Base-by-base conservation (phyloP, 2,888 invertebrate species). In the Pseudococcus jackbeardsleyi region DNA sequence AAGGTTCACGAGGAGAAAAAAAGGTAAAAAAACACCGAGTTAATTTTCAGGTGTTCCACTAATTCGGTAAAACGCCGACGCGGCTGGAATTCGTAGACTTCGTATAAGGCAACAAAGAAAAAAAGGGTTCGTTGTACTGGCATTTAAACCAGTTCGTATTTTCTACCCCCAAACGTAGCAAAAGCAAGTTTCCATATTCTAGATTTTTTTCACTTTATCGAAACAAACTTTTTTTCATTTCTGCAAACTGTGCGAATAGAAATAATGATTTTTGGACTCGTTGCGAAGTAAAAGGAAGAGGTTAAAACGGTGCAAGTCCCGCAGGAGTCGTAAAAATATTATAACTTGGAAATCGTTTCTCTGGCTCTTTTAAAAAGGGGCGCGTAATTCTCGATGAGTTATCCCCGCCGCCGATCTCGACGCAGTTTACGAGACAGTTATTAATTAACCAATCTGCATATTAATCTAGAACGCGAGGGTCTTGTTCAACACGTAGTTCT, bases 381-480 rank as follows among this genome's bases (percentile, higher is more conserved):
- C 64, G 64, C 64, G 64, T 64, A 64, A 64, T 64, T 64, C 64
- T 64, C 64, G 64, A 64, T 64, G 64, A 64, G 64, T 64, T 64
- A 64, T 64, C 64, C 64, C 64, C 22, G 22, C 22, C 64, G 11
- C 64, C 64, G 64, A 22, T 59, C 64, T 22, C 22, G 9, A 9
- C 22, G 7, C 64, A 19, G 64, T 64, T 64, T 64, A 64, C 68
- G n/a, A 86, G 86, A 68, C 86, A 86, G 86, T 86, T 86, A 86
- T 86, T 86, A 86, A 86, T 86, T 86, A 86, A 64, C 46, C 86
- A 64, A 86, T 86, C 86, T 86, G 86, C 86, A 86, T 86, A 86
- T 86, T 86, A 86, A 86, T 86, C 86, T 59, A 64, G 64, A 64
- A 64, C 22, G 22, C 64, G 64, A 64, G 77, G 77, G 33, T 39